Conservation (phyloP, 2,888 invertebrate genomes). For the Rhodophaea formosa region DNA sequence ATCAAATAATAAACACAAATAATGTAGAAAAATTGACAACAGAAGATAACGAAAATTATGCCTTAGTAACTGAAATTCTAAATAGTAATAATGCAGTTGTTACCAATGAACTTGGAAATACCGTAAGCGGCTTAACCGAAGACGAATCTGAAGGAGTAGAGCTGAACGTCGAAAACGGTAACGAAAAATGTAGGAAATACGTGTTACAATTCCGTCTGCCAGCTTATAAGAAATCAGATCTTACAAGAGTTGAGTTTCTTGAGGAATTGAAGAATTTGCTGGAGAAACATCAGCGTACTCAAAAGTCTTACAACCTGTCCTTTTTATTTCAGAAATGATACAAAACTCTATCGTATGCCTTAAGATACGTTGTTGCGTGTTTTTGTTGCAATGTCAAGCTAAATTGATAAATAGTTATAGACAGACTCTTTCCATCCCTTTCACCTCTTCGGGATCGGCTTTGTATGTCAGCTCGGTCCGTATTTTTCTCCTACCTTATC, state of each 20-base stretch:
- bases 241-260: background rate
- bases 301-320: background rate
- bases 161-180: background rate
- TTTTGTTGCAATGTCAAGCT: too few relatives aligned
- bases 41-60: too few relatives aligned
- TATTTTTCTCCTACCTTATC: too few relatives aligned
- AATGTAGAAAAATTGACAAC: too few relatives aligned
- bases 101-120: background rate
- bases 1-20: too few relatives aligned
- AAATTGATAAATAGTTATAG: too few relatives aligned
- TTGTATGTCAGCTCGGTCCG: too few relatives aligned
- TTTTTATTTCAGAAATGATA: slow-evolving; percentile 2
- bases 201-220: background rate
- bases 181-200: background rate
- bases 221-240: background rate
- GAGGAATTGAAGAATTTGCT: background rate
- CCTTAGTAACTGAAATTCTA: too few relatives aligned
- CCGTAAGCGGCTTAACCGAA: background rate
- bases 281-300: background rate
- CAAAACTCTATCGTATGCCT: background rate
- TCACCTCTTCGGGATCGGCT: too few relatives aligned
- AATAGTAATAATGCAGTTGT: background rate
- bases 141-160: background rate
- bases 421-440: too few relatives aligned
- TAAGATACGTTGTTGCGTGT: too few relatives aligned